Percentiles rank a stretch among this genome's conserved stretches.
These are phyloP conservation scores for Ellobius talpinus DNA, from an alignment of 2,113 vertebrate species.

Conservation along the genomic window DNA sequence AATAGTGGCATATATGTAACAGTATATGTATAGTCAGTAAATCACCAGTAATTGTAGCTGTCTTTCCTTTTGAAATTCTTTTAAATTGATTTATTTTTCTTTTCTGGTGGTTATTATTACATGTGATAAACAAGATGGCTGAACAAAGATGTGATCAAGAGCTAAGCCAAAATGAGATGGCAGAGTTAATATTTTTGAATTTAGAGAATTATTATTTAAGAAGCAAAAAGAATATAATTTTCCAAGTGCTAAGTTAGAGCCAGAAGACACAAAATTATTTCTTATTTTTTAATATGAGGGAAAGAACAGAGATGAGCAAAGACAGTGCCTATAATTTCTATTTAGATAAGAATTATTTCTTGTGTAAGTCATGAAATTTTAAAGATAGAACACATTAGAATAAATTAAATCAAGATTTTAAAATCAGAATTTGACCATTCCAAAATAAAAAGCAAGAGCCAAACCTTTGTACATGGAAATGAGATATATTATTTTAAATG, in stretches of 20 bases:
- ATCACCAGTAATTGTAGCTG: background rate
- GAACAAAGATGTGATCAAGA: background rate
- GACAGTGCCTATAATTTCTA: background rate
- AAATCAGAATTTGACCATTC: constrained; percentile 17
- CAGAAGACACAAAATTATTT: background rate
- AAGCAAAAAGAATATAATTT: background rate
- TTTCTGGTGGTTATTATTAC: too few relatives aligned
- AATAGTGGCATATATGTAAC: too few relatives aligned
- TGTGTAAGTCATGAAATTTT: background rate
- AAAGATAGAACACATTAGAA: background rate
- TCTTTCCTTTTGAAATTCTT: background rate
- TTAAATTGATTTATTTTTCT: background rate
- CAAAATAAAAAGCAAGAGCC: background rate
- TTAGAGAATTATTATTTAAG: background rate
- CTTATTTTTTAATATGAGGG: background rate
- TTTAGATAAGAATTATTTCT: background rate
- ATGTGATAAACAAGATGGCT: background rate
- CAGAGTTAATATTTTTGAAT: background rate
- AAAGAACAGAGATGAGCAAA: background rate
- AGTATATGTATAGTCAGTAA: background rate
- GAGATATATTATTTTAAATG: background rate
- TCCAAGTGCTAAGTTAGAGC: background rate
- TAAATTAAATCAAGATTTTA: constrained; percentile 5
- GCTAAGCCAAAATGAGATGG: background rate
- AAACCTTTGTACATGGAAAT: constrained; percentile 3